These are phyloP conservation scores for Rousettus leschenaultii DNA, from an alignment of 2,113 vertebrate species.

Conservation along the genomic window DNA sequence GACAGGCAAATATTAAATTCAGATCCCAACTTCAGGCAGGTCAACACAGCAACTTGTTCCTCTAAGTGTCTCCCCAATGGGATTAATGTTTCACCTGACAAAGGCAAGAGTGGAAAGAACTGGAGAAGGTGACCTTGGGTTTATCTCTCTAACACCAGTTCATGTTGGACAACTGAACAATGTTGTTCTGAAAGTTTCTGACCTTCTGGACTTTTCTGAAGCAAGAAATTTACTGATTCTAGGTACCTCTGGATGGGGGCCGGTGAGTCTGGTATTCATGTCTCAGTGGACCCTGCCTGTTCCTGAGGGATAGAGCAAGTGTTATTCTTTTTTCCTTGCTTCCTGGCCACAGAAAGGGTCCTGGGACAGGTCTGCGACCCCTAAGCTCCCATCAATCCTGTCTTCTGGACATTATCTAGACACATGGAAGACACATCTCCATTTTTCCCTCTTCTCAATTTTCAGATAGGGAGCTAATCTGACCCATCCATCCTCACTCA, in stretches of 20 bases:
- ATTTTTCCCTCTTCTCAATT: neutral
- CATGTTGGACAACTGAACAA: neutral
- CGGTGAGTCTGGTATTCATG: neutral
- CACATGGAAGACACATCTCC: neutral
- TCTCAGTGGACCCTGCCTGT: neutral
- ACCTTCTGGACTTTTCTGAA: neutral
- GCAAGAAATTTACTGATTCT: neutral
- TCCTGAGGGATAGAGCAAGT: neutral
- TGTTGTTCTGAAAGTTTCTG: neutral
- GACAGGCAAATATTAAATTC: neutral
- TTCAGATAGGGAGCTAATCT: neutral
- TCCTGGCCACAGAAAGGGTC: neutral
- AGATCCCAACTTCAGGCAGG: neutral
- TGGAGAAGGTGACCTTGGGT: neutral
- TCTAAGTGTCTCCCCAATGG: neutral
- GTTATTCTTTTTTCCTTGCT: neutral
- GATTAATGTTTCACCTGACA: neutral
- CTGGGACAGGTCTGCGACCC: neutral
- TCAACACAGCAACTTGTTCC: neutral
- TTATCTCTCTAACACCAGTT: neutral
- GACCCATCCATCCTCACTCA: neutral
- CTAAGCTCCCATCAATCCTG: neutral
- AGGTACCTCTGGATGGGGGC: neutral
- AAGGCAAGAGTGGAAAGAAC: neutral
- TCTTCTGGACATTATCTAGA: neutral